phyloP scores from a whole-genome alignment of 2,888 invertebrate species.

The Acleris emargana region DNA sequence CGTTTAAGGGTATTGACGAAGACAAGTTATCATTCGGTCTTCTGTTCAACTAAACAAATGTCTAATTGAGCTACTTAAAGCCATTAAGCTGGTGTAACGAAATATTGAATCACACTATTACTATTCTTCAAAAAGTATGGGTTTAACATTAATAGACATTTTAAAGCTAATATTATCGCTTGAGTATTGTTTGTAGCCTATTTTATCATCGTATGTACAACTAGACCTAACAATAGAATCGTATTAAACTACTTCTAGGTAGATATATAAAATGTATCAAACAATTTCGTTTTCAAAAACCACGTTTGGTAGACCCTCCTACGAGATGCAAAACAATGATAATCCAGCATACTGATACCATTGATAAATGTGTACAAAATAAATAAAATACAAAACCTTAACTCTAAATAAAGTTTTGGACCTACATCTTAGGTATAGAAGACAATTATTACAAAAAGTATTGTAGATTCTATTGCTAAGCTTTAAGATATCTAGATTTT shows the following conservation, averaged over 20 bases:
- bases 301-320: slow-evolving; percentile 33
- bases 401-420: slow-evolving; percentile 27
- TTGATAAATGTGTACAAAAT: slow-evolving; percentile 25
- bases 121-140: neutral
- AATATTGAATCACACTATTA: slow-evolving; percentile 1
- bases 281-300: slow-evolving; percentile 49
- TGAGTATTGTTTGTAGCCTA: slow-evolving; percentile 46
- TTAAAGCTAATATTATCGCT: slow-evolving; percentile 46
- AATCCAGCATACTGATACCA: slow-evolving; percentile 10
- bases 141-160: slow-evolving; percentile 20
- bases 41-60: no score
- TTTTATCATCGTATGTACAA: slow-evolving; percentile 41
- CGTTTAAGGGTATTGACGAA: no score
- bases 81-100: no score
- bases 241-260: slow-evolving; percentile 49
- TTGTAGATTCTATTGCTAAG: slow-evolving; percentile 15
- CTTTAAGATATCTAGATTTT: slow-evolving; percentile 5
- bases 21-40: no score
- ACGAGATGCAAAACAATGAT: slow-evolving; percentile 32
- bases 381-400: slow-evolving; percentile 19
- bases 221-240: slow-evolving; percentile 45
- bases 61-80: no score
- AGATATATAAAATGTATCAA: slow-evolving; percentile 45
- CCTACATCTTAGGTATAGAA: slow-evolving; percentile 15
- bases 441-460: slow-evolving; percentile 14